Evolutionary conservation across 2,888 invertebrate genomes (phyloP).

Genomic region (Hofmannophila pseudospretella): DNA sequence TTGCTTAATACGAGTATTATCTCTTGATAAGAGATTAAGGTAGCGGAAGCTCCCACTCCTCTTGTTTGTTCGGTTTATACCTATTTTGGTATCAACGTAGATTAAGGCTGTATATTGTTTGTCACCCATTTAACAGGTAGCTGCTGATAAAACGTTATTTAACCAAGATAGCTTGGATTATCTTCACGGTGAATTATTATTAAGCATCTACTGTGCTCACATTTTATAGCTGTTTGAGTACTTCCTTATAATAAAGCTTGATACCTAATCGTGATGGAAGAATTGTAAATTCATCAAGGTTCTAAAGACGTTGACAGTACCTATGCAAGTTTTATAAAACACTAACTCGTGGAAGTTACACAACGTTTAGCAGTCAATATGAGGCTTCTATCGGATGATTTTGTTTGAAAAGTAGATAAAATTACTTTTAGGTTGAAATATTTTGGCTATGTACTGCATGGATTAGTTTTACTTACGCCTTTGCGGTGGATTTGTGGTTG

Average conservation of each 20-base stretch:
- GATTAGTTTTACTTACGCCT: no score
- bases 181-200: constrained; percentile 30
- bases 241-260: neutral
- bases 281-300: no score
- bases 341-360: no score
- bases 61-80: constrained; percentile 59
- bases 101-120: constrained; percentile 62
- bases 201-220: neutral
- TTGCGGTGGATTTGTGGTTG: no score
- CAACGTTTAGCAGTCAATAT: no score
- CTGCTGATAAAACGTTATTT: constrained; percentile 62
- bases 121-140: constrained; percentile 57
- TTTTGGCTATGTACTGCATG: no score
- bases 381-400: no score
- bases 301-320: no score
- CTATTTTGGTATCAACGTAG: constrained; percentile 61
- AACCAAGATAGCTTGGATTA: constrained; percentile 49
- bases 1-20: constrained; percentile 19
- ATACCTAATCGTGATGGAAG: no score
- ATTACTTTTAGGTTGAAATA: no score
- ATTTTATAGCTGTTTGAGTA: neutral
- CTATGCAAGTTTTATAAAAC: no score
- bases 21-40: constrained; percentile 58
- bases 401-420: no score
- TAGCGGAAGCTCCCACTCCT: constrained; percentile 66